Evolutionary conservation across 92 coral and sea anemone species (phyloP), one percentile per base, ranked within the genome.

Genomic region (Nematostella vectensis): DNA sequence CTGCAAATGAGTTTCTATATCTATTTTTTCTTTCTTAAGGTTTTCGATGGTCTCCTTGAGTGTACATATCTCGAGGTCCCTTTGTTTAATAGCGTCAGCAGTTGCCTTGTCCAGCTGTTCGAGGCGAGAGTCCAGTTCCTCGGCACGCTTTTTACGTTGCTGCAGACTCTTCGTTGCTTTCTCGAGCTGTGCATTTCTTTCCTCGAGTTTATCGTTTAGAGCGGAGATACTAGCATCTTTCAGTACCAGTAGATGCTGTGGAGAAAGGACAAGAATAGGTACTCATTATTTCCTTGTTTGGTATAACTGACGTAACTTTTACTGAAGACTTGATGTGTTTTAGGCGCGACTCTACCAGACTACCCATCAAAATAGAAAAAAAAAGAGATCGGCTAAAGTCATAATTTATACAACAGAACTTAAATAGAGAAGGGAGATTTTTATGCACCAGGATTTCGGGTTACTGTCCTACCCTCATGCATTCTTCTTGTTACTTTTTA

Each of bases 181-280:
- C 20, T 76, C 82, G 19, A 76, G 70, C 33, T 67, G 76, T 3
- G 67, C 54, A 24, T 65, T 71, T 19, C 68, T 62, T 11, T 76
- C 82, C 49, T 76, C 82, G 8, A 69, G 44, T 25, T 72, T 65
- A 29, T 76, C 66, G 39, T 65, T 54, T 29, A 76, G 28, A 22
- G 71, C 55, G 1, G 82, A 61, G 29, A 76, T 76, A 17, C 71
- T 48, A 13, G 71, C 82, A 19, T 76, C 82, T 54, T 48, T 68
- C 12, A 76, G 38, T 27, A 58, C 52, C 25, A 76, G 19, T 31
- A 55, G 71, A 47, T 76, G 59, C 82, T 76, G 62, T 6, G 36
- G 61, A 20, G 16, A 15, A 49, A 48, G 18, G 48, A 15, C 2
- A 11, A 16, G 25, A 17, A n/a, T n/a, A n/a, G n/a, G n/a, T n/a